Conservation (phyloP, 2,797 vertebrate species). For the Columba guinea region DNA sequence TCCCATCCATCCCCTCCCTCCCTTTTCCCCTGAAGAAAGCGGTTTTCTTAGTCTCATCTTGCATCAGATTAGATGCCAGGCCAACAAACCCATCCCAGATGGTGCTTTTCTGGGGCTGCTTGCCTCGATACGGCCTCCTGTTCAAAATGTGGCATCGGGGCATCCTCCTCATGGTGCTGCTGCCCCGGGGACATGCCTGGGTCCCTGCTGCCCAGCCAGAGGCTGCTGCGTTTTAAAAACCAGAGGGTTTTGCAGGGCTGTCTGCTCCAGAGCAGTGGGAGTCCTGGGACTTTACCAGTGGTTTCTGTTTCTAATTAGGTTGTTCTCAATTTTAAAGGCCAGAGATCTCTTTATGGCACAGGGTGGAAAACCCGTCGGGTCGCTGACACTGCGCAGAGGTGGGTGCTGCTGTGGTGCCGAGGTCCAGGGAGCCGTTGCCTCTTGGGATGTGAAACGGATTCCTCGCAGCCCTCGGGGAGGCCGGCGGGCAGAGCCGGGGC, state of each 20-base stretch:
- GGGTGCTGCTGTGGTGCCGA: not conserved
- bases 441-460: not conserved
- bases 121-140: not conserved
- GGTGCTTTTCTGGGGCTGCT: not conserved
- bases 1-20: not conserved
- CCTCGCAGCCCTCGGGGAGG: not conserved
- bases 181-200: not conserved
- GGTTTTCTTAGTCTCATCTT: conserved; percentile 29
- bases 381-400: not conserved
- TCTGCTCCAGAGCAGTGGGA: not conserved
- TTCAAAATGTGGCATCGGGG: not conserved
- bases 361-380: conserved; percentile 25
- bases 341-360: not conserved
- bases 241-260: not conserved
- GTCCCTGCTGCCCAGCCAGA: not conserved
- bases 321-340: conserved; percentile 30
- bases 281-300: conserved; percentile 9
- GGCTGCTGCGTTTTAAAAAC: not conserved
- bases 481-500: not conserved
- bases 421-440: not conserved
- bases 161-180: not conserved
- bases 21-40: not conserved
- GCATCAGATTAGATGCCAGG: not conserved
- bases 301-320: conserved; percentile 47
- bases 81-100: not conserved